Base-by-base conservation (phyloP, 2,113 vertebrate genomes). In the Struthidea cinerea region DNA sequence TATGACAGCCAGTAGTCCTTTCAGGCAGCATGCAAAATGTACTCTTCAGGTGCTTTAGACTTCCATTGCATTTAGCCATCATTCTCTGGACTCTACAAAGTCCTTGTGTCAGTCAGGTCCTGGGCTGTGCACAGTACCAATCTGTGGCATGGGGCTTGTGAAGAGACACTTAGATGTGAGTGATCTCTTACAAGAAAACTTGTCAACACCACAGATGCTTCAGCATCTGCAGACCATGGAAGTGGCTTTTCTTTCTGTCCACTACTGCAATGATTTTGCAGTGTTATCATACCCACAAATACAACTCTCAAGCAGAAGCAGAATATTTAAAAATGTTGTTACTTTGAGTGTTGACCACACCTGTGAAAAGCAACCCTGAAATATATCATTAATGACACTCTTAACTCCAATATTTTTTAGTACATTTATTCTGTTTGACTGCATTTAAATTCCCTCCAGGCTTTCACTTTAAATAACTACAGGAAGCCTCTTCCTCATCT, bases 1-100 rank as follows among this genome's bases (percentile, higher is more conserved):
- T 28, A 1, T 44, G 42, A 57, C 4, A 1, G 1, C 12, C 20
- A 44, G 7, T 2, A 35, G 1, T 3, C 50, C 15, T 63, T 81
- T 32, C 21, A 68, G 63, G 46, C 18, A 85, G 35, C 0, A 2
- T 80, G 6, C 28, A 46, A 41, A 16, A 41, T 84, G 64, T 41
- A n/a, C 7, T 28, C 24, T 50, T 33, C 11, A 14, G 14, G 32
- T 30, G 24, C 13, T 55, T 59, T 53, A 64, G 21, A 22, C 17
- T 84, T 90, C 27, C n/a, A 22, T 6, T 61, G 53, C 79, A 57
- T 47, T 39, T 35, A 30, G 19, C 24, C 26, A n/a, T 56, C 14
- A 47, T 52, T 7, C n/a, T 71, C 68, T 47, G 59, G 30, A 71
- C 11, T 42, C 15, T 53, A 56, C 19, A 39, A 42, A 26, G 11